Base-by-base conservation (phyloP, 64 coral and sea anemone genomes). In the Orbicella faveolata region DNA sequence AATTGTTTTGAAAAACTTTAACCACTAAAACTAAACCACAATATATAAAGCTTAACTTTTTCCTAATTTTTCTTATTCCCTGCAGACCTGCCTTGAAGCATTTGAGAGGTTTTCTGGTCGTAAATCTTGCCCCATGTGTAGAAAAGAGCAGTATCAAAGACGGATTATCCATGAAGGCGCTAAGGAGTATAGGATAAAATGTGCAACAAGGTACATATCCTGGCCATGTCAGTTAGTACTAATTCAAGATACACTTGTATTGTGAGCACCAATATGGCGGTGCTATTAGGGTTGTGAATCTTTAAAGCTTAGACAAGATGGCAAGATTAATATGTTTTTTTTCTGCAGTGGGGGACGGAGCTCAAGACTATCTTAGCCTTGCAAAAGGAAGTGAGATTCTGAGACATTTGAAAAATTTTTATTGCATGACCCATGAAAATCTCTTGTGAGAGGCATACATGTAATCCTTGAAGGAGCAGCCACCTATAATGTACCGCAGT, bases 101-200 rank as follows among this genome's bases (percentile, higher is more conserved):
- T 99, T 93, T 95, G 97, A 99, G 78, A 99, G 77, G 89, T 99
- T 99, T 89, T 99, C 97, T 76, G 97, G 97, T 80, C 88, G 91
- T 25, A 99, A 99, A 88, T 87, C 90, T 1, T 99, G 97, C 54
- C 97, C 97, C 62, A 96, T 99, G 97, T 99, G 97, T 75, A 88
- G 97, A n/a, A 99, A 99, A 74, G 97, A 99, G 85, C 83, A 99
- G 61, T 99, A 99, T 44, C 94, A 99, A 87, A 96, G 90, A 30
- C 82, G 97, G 91, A 89, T 99, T 69, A 99, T 99, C 72, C 97
- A 99, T 83, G 97, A 99, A 77, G 97, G 97, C n/a, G 83, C 88
- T 75, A 95, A 81, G 30, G 77, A 93, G 34, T 61, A 95, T 84
- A 93, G 91, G 75, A 63, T 92, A 12, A 99, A 89, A 96, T 95